phyloP scores from a whole-genome alignment of 1,140 invertebrate species.

The Drosophila watanabei region DNA sequence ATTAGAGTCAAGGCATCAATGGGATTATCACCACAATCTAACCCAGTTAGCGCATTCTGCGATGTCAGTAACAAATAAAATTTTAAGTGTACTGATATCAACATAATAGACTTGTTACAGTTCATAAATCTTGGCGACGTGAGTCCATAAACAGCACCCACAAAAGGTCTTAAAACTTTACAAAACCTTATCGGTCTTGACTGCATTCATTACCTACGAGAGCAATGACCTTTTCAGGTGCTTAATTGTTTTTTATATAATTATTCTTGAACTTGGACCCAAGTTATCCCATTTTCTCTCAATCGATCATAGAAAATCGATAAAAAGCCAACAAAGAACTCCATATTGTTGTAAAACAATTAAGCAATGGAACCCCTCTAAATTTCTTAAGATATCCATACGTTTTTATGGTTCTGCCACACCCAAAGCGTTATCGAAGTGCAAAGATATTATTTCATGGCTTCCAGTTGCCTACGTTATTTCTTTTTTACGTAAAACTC shows the following conservation, averaged over 20 bases:
- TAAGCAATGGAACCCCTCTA: constrained; percentile 11
- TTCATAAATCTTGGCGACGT: constrained; percentile 32
- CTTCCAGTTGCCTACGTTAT: background rate
- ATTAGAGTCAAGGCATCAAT: constrained; percentile 18
- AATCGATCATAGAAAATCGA: constrained; percentile 1
- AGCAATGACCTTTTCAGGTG: background rate
- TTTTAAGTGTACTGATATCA: too few relatives aligned
- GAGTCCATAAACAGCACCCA: constrained; percentile 22
- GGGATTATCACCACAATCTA: constrained; percentile 20
- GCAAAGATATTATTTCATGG: constrained; percentile 17
- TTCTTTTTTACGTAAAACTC: constrained; percentile 6
- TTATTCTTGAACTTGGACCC: constrained; percentile 2
- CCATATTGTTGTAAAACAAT: constrained; percentile 29
- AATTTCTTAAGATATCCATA: constrained; percentile 6
- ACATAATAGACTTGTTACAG: background rate
- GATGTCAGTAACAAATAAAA: background rate
- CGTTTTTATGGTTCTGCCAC: constrained; percentile 24
- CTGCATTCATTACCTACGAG: background rate
- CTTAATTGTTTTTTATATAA: background rate
- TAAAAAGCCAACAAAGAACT: constrained; percentile 23
- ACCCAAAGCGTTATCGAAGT: constrained; percentile 18
- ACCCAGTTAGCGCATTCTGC: background rate
- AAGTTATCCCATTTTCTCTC: background rate
- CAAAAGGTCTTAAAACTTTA: constrained; percentile 16
- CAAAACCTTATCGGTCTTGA: constrained; percentile 4